A percentile compares a stretch with the other conserved stretches of the same genome.
Conservation (phyloP, 2,888 invertebrate species). For the Ceramica pisi region DNA sequence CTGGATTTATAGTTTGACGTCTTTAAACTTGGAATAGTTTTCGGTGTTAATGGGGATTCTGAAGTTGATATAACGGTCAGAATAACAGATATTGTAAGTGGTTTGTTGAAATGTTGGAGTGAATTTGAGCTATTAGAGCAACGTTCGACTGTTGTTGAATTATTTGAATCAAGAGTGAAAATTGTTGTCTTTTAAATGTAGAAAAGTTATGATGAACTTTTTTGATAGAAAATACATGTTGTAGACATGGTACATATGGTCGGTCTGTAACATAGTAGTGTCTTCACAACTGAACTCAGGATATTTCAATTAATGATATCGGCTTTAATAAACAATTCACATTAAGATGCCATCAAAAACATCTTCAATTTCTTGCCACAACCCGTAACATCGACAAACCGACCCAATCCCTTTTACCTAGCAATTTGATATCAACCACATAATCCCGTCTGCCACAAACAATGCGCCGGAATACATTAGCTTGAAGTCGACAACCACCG, state of each 20-base stretch:
- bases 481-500: constrained; percentile 81
- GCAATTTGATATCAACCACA: constrained; percentile 76
- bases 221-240: background rate
- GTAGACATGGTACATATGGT: no score
- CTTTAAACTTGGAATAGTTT: constrained; percentile 60
- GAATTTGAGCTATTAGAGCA: background rate
- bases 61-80: constrained; percentile 55
- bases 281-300: background rate
- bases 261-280: no score
- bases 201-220: background rate
- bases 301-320: background rate
- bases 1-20: constrained; percentile 68
- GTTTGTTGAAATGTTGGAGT: background rate
- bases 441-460: constrained; percentile 84
- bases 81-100: constrained; percentile 49
- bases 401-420: constrained; percentile 71
- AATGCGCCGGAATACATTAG: constrained; percentile 87
- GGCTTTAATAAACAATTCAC: background rate
- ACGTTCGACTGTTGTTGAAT: constrained; percentile 1
- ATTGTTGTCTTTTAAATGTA: background rate
- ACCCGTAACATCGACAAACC: constrained; percentile 62
- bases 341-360: background rate
- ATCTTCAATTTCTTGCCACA: constrained; percentile 21
- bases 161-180: background rate
- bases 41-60: constrained; percentile 62